Conservation (phyloP, 35 echinoderm and acorn worm genomes). For the Heliocidaris erythrogramma region DNA sequence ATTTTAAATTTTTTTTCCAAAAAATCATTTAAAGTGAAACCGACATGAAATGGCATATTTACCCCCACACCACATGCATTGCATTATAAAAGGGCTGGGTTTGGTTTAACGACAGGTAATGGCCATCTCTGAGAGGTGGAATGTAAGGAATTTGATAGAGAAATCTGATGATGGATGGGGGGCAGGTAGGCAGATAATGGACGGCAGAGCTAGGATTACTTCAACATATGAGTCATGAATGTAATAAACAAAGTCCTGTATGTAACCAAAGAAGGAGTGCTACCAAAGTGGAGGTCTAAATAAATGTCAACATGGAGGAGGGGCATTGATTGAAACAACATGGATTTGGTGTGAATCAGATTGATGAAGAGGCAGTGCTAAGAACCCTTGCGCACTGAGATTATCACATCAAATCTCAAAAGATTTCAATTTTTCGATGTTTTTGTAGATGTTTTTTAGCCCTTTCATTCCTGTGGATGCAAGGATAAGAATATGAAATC, state of each 20-base stretch:
- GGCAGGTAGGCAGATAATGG: slow-evolving; percentile 8
- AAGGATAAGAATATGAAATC: no score
- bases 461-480: no score
- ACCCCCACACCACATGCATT: not conserved
- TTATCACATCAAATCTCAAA: no score
- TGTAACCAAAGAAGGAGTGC: not conserved
- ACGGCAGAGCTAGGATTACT: not conserved
- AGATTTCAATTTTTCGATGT: no score
- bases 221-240: slow-evolving; percentile 10
- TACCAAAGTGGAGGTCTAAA: not conserved
- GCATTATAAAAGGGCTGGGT: not conserved
- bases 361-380: no score
- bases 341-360: not conserved
- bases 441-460: no score
- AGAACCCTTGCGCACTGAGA: no score
- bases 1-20: no score
- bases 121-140: not conserved
- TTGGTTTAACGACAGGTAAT: not conserved
- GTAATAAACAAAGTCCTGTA: not conserved
- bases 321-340: not conserved
- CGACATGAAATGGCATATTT: not conserved
- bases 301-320: not conserved
- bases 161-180: slow-evolving; percentile 5
- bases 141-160: not conserved
- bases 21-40: no score